Evolutionary conservation across 2,797 vertebrate genomes (phyloP).

Genomic region (Picus viridis): DNA sequence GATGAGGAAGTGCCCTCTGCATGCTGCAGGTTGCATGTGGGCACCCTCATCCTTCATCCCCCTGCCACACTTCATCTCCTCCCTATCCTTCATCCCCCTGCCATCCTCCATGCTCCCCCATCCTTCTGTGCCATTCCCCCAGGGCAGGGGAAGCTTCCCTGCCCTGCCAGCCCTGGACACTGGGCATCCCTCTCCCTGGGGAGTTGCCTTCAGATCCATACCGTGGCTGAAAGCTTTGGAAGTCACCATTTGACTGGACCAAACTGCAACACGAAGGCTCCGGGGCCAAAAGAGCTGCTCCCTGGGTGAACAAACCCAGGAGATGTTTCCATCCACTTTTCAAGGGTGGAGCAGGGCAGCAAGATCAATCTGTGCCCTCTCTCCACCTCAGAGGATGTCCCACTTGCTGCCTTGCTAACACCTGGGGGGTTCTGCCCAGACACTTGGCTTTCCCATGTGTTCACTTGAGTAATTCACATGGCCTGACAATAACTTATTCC

Average conservation of each 20-base stretch:
- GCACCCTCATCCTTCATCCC: not conserved
- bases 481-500: conserved; percentile 1
- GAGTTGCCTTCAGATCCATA: not conserved
- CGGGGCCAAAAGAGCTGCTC: rapidly evolving
- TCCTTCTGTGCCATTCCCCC: not conserved
- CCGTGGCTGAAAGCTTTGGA: not conserved
- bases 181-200: not conserved
- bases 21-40: not conserved
- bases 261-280: not conserved
- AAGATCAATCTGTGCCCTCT: not conserved
- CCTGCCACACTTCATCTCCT: not conserved
- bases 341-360: not conserved
- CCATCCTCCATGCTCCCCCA: not conserved
- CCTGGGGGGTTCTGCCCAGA: not conserved
- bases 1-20: not conserved
- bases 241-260: rapidly evolving
- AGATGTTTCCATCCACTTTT: not conserved
- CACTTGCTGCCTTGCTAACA: rapidly evolving
- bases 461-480: rapidly evolving
- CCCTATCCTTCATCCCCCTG: not conserved
- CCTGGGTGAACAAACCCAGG: not conserved
- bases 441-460: not conserved
- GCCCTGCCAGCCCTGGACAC: not conserved
- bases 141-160: not conserved
- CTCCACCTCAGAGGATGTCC: not conserved